These are phyloP conservation scores for Pantherophis vulpinus DNA, from an alignment of 2,797 vertebrate genomes.

Conservation along the genomic window DNA sequence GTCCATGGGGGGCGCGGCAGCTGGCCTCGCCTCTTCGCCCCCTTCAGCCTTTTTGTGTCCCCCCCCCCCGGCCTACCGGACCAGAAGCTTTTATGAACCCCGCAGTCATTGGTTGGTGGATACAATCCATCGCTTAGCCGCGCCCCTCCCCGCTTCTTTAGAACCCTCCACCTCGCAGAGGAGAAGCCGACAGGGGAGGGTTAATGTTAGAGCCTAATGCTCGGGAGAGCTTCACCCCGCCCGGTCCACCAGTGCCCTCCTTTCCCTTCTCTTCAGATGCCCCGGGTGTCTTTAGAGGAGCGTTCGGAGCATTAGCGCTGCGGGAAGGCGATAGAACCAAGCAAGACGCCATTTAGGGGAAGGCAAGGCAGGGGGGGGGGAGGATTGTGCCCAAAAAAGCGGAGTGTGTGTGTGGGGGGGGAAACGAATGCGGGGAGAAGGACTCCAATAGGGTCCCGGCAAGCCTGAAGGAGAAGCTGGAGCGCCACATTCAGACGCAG, in stretches of 20 bases:
- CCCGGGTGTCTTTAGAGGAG: too few species aligned
- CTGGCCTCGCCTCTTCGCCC: not conserved
- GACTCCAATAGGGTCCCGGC: not conserved
- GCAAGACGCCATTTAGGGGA: not conserved
- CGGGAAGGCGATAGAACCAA: not conserved
- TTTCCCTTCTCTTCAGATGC: not conserved
- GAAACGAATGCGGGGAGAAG: not conserved
- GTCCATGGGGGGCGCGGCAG: not conserved
- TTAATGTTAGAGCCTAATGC: not conserved
- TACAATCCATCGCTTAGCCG: not conserved
- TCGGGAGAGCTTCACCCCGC: too few species aligned
- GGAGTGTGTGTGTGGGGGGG: too few species aligned
- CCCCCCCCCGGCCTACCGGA: not conserved
- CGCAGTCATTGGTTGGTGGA: constrained; percentile 16
- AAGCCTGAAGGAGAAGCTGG: not conserved
- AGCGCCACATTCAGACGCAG: not conserved
- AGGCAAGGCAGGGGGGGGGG: not conserved
- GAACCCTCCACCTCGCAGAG: not conserved
- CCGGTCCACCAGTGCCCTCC: not conserved
- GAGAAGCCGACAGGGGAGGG: not conserved
- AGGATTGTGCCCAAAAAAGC: not conserved
- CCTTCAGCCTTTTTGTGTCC: constrained; percentile 31
- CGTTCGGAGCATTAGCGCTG: not conserved
- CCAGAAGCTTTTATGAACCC: constrained; percentile 30
- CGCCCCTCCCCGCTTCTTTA: not conserved